A percentile compares a stretch with the other conserved stretches of the same genome.
Evolutionary conservation across 2,888 invertebrate genomes (phyloP).

Genomic region (Ophioninae sp.): DNA sequence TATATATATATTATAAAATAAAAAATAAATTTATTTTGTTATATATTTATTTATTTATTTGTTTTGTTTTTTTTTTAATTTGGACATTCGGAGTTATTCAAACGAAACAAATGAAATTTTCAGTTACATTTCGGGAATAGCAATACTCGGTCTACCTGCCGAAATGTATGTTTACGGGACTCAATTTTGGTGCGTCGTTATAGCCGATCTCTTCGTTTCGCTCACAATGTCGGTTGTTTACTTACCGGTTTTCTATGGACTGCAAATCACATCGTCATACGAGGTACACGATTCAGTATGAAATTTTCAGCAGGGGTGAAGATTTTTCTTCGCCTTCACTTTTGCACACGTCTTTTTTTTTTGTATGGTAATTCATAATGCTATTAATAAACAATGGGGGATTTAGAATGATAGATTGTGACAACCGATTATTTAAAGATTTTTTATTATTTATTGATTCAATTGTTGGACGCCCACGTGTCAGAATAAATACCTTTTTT

Average conservation of each 20-base stretch:
- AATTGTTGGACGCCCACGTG: no score
- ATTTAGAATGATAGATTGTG: no score
- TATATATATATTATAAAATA: no score
- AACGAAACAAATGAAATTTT: constrained; percentile 10
- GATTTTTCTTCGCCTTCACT: background rate
- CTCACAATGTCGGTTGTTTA: constrained; percentile 86
- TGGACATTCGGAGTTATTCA: background rate
- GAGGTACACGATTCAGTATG: constrained; percentile 82
- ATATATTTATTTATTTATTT: background rate
- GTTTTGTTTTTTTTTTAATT: background rate
- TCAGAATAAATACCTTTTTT: no score
- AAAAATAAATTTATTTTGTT: no score
- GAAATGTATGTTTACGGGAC: constrained; percentile 91
- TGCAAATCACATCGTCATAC: constrained; percentile 89
- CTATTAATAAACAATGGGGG: no score
- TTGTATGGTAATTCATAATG: background rate
- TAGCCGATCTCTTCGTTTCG: constrained; percentile 86
- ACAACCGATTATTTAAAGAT: no score
- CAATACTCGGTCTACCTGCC: constrained; percentile 87
- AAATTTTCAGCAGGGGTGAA: background rate
- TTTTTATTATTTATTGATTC: no score
- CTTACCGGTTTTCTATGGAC: constrained; percentile 88
- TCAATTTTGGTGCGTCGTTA: constrained; percentile 86
- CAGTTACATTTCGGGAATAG: constrained; percentile 90
- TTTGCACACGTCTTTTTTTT: background rate